Evolutionary conservation across 2,888 invertebrate genomes (phyloP).

Genomic region (Glyphotaelius pellucidus): DNA sequence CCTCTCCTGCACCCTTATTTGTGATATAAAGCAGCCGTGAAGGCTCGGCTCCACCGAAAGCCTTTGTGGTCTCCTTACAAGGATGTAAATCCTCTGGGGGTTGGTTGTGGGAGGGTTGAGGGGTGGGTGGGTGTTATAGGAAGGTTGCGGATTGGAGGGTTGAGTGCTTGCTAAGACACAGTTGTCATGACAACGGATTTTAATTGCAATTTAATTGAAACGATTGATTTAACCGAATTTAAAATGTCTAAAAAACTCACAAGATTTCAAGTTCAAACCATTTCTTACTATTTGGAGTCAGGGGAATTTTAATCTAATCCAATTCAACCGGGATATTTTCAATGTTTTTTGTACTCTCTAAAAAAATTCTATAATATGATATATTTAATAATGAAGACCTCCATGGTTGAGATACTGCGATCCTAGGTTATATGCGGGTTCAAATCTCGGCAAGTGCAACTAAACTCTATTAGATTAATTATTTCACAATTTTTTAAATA

Average conservation of each 20-base stretch:
- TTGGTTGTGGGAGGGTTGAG: neutral
- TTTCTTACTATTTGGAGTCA: too few species aligned
- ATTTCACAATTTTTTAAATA: too few species aligned
- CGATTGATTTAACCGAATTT: neutral
- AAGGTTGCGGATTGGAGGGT: neutral
- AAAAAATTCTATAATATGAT: too few species aligned
- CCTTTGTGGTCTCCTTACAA: constrained; percentile 17
- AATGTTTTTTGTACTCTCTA: too few species aligned
- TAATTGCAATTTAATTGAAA: neutral
- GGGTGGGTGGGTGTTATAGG: neutral
- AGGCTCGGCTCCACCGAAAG: neutral
- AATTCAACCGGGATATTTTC: too few species aligned
- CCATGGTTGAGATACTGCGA: neutral
- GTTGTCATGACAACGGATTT: neutral
- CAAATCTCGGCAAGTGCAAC: neutral
- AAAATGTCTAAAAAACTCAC: neutral
- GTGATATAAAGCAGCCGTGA: neutral
- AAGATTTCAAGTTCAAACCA: too few species aligned
- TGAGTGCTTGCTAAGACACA: neutral
- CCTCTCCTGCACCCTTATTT: neutral
- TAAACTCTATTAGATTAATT: too few species aligned
- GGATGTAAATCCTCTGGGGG: constrained; percentile 7
- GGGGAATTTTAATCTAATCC: too few species aligned
- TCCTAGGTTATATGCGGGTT: neutral
- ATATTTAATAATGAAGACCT: too few species aligned